Base-by-base conservation (phyloP, 2,797 vertebrate species). In the Argentina silus region DNA sequence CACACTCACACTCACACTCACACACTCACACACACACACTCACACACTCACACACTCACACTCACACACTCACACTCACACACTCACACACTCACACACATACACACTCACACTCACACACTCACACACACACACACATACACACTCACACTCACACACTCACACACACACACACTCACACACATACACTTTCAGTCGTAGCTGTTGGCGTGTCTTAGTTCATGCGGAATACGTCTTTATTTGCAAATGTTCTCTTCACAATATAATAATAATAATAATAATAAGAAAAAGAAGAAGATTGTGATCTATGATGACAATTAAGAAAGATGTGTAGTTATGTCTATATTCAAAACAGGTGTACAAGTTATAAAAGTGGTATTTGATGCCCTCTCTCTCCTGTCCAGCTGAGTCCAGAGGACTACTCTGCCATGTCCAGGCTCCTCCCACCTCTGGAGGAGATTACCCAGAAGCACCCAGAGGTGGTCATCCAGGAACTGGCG, bases 351-450 rank as follows among this genome's bases (percentile, higher is more conserved):
- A 36, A 36, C 27, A 36, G 27, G 9, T 12, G 3, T 15, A 6
- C 10, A 14, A 15, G 6, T 63, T 14, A 42, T 42, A 3, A 3
- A 14, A 1, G 14, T 12, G 11, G 23, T 36, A 4, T 21, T 36
- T 27, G 12, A 14, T 23, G n/a, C 55, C 15, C 10, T 56, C 8
- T 56, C 11, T 64, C 70, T 79, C 12, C 42, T 48, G 4, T 45
- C 3, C 80, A 99, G 98, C 86, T 98, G 9, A 92, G 87, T 2
- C 79, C 93, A 0, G 70, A 92, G 0, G 96, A 97, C 80, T 96
- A 95, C 0, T 76, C 78, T 0, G 78, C 90, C 14, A 91, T 98
- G 93, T 91, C 92, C 53, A 80, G 55, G 15, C 84, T 99, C 82
- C 89, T 96, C 60, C 91, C 92, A 0, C 69, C 93, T 6, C 87